Percentiles rank a stretch among this genome's conserved stretches.
Evolutionary conservation across 2,113 vertebrate genomes (phyloP).

Genomic region (Sula dactylatra): DNA sequence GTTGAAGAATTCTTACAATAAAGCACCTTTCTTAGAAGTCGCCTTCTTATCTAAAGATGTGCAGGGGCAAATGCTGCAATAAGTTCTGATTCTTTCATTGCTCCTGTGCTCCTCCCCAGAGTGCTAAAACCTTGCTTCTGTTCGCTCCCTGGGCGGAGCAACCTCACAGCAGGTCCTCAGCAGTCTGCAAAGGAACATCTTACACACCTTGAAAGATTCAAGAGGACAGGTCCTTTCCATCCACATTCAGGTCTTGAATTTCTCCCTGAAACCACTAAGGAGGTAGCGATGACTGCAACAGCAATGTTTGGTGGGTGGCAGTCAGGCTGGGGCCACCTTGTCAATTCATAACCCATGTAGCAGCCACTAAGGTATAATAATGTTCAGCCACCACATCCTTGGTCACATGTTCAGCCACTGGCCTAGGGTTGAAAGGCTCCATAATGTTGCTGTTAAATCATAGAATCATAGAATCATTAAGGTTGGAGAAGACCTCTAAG

Average conservation of each 20-base stretch:
- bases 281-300: background rate
- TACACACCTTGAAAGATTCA: background rate
- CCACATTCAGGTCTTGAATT: background rate
- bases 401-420: background rate
- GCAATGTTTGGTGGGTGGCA: background rate
- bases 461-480: too few species aligned
- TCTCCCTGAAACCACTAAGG: background rate
- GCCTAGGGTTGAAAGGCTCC: background rate
- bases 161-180: background rate
- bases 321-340: accelerated
- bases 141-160: background rate
- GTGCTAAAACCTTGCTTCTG: background rate
- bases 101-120: background rate
- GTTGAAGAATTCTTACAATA: background rate
- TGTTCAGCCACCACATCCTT: background rate
- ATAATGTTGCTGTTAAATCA: background rate
- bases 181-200: background rate
- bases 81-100: background rate
- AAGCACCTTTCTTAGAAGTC: background rate
- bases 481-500: too few species aligned
- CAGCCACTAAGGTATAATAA: background rate
- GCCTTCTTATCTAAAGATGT: background rate
- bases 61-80: background rate
- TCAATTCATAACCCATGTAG: background rate
- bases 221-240: background rate